Evolutionary conservation across 2,113 vertebrate species (phyloP), one percentile per base, ranked within the genome.

Genomic region (Enhydra lutris): DNA sequence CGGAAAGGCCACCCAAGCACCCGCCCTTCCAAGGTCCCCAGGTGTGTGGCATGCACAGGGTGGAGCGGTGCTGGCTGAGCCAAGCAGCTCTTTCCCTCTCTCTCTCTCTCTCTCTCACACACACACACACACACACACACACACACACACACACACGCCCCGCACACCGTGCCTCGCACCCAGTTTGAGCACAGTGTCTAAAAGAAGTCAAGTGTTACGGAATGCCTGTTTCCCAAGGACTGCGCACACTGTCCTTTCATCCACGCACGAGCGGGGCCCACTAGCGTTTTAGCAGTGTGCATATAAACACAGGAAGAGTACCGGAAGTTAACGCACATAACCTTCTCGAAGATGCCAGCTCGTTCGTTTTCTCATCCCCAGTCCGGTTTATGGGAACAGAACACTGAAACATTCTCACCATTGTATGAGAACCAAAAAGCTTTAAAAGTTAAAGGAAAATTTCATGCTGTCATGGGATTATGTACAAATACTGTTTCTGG

Each of bases 11-110:
- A 78, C 31, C 52, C 2, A 14, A 13, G 21, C 21, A 13, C 36
- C 36, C 14, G 11, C 39, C 18, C 3, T 12, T 18, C 18, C 21
- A 9, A 31, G 34, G 24, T 10, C 7, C 73, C 24, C 6, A 47
- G 39, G 55, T 12, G 26, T 12, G 9, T 31, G 5, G 21, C 61
- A 18, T 21, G 39, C 2, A 10, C 55, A 23, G 17, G 24, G 57
- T 14, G 7, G 13, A 23, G 34, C 24, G 50, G 34, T n/a, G 1
- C 24, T 18, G 23, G 15, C 13, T 26, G 31, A 23, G 1, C 0
- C 7, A 74, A 59, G 57, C 21, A 29, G 71, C 24, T 2, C 76
- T 15, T 52, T 47, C 14, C 61, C 50, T 10, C n/a, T 6, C 23
- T 31, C 59, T 11, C 59, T 47, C 45, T 47, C 45, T 47, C 45